These are phyloP conservation scores for Dendropsophus ebraccatus DNA, from an alignment of 2,113 vertebrate species.

Conservation along the genomic window DNA sequence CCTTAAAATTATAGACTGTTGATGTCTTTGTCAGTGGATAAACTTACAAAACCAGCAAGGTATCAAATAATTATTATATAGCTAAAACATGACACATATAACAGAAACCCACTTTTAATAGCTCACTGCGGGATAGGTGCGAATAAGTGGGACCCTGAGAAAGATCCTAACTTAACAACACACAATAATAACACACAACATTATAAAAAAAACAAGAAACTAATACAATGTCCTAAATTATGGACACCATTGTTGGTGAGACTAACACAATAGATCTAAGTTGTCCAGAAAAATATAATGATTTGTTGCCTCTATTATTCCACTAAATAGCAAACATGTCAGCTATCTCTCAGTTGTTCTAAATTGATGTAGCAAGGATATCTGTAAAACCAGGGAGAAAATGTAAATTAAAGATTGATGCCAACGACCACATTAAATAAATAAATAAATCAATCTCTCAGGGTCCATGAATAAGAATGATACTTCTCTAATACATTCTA, in stretches of 20 bases:
- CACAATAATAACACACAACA: not conserved
- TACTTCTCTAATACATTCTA: slow-evolving; percentile 17
- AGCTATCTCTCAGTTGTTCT: slow-evolving; percentile 9
- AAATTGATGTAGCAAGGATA: slow-evolving; percentile 20
- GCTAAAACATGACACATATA: no score
- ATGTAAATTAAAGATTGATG: slow-evolving; percentile 41
- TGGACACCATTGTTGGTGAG: not conserved
- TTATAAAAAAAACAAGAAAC: not conserved
- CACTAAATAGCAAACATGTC: slow-evolving; percentile 3
- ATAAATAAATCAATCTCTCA: slow-evolving; percentile 1
- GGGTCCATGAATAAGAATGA: slow-evolving; percentile 15
- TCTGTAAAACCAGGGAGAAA: slow-evolving; percentile 10
- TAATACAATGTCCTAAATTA: not conserved
- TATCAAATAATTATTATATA: no score
- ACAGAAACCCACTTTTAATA: not conserved
- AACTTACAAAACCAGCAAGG: no score
- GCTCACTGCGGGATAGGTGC: not conserved
- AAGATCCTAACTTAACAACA: not conserved
- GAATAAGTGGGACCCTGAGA: not conserved
- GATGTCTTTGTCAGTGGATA: no score
- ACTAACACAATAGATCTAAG: slow-evolving; percentile 5
- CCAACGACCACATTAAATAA: slow-evolving; percentile 16
- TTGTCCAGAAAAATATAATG: slow-evolving; percentile 13
- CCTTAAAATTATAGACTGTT: no score
- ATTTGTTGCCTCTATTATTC: slow-evolving; percentile 16